phyloP scores from a whole-genome alignment of 2,113 vertebrate genomes.

The Conger conger region DNA sequence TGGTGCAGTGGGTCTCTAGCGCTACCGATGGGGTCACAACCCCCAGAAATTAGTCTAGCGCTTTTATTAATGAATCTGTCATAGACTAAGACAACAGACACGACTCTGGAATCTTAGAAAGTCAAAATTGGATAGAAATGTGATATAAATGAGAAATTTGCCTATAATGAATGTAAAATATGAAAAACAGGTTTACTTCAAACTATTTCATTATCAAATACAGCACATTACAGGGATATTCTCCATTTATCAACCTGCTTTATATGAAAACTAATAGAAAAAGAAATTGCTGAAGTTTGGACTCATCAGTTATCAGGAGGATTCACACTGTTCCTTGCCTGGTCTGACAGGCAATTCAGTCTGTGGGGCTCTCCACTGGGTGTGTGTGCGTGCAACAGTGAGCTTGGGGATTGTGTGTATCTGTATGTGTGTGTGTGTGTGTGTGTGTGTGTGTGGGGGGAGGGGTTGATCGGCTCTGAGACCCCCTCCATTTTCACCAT shows the following conservation, averaged over 20 bases:
- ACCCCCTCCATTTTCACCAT: not conserved
- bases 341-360: not conserved
- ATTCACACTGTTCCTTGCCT: not conserved
- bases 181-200: not conserved
- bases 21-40: constrained; percentile 22
- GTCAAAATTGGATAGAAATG: not conserved
- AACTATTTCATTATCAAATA: not conserved
- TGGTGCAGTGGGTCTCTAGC: not conserved
- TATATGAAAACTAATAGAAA: too few relatives aligned
- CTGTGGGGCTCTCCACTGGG: not conserved
- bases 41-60: constrained; percentile 1
- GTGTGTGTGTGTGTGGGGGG: not conserved
- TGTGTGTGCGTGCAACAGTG: not conserved
- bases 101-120: not conserved
- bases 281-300: not conserved
- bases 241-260: not conserved
- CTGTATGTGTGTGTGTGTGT: not conserved
- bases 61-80: constrained; percentile 13
- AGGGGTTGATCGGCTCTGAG: not conserved
- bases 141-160: not conserved
- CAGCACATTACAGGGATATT: not conserved
- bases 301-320: not conserved
- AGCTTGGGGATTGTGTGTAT: not conserved
- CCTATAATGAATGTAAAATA: not conserved
- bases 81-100: not conserved